Evolutionary conservation across 1,140 invertebrate species (phyloP), one percentile per base, ranked within the genome.

Genomic region (Ips nitidus): DNA sequence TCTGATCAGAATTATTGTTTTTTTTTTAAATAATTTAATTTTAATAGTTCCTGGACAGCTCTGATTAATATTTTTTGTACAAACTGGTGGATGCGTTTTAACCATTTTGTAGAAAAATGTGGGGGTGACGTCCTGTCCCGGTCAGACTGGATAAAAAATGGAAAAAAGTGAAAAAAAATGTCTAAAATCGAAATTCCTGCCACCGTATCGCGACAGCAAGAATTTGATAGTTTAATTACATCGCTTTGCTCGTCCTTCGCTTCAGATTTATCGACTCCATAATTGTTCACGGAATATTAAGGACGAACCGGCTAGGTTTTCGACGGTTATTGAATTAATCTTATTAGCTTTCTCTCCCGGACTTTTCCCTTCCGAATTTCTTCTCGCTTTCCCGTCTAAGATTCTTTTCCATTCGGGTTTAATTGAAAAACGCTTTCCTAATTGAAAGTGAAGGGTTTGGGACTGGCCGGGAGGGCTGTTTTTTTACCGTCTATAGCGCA

Each of bases 151-250:
- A 22, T 22, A 22, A 22, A 22, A 22, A 22, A 22, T 22, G 22
- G 22, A 22, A 22, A 22, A 22, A 22, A 22, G 22, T 22, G 22
- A 22, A 22, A 22, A 22, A 22, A 22, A 22, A 22, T 22, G 22
- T 22, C 22, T 22, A 22, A 22, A 22, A 22, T 22, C 22, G 22
- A 22, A 22, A 22, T 22, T 22, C 22, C 22, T 22, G 22, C 22
- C 22, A 22, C 22, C 22, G 22, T 22, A 22, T 22, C 22, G 22
- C 52, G 53, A 39, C 39, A 38, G 62, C 37, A 52, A 38, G 71
- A 72, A 72, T 72, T 68, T 69, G 60, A 68, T 72, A 72, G 71
- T 72, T 72, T 72, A 72, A 72, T 72, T 69, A 72, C 71, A 72
- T 61, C 59, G 45, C 60, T 62, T 67, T 57, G 43, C 55, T 67